phyloP scores from a whole-genome alignment of 2,113 vertebrate species.

The Trinectes maculatus region DNA sequence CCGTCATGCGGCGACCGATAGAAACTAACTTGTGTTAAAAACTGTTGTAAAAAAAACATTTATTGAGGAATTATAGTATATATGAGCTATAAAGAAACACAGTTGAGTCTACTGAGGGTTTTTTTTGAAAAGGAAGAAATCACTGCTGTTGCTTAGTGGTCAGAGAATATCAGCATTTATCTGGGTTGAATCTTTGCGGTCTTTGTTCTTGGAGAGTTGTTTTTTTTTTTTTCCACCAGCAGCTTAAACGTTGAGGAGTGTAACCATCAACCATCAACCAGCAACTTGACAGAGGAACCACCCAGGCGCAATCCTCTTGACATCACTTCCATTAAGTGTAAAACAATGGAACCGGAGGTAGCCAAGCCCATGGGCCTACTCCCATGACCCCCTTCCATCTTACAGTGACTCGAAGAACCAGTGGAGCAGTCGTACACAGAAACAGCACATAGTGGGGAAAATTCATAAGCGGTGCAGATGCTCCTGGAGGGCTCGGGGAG shows the following conservation, averaged over 20 bases:
- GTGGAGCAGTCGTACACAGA: conserved; percentile 23
- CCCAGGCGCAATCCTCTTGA: conserved; percentile 11
- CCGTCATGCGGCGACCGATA: neutral
- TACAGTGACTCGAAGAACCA: conserved; percentile 47
- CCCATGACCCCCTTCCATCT: conserved; percentile 35
- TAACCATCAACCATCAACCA: conserved; percentile 38
- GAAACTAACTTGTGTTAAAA: neutral
- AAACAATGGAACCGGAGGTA: conserved; percentile 27
- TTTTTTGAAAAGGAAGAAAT: neutral
- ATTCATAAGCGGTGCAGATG: conserved; percentile 22
- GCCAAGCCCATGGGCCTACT: conserved; percentile 19
- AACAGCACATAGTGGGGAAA: conserved; percentile 11
- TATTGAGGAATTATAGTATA: neutral
- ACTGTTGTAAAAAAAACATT: neutral
- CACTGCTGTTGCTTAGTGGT: neutral
- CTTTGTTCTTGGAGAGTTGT: neutral
- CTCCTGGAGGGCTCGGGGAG: conserved; percentile 29
- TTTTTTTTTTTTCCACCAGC: conserved; percentile 7
- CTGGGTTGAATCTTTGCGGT: neutral
- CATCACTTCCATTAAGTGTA: conserved; percentile 46
- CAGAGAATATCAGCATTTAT: neutral
- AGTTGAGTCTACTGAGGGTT: neutral
- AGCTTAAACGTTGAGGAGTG: conserved; percentile 8
- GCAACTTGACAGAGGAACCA: conserved; percentile 29
- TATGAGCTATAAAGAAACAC: neutral